Evolutionary conservation across 2,113 vertebrate genomes (phyloP).

Genomic region (Thamnaconus septentrionalis): DNA sequence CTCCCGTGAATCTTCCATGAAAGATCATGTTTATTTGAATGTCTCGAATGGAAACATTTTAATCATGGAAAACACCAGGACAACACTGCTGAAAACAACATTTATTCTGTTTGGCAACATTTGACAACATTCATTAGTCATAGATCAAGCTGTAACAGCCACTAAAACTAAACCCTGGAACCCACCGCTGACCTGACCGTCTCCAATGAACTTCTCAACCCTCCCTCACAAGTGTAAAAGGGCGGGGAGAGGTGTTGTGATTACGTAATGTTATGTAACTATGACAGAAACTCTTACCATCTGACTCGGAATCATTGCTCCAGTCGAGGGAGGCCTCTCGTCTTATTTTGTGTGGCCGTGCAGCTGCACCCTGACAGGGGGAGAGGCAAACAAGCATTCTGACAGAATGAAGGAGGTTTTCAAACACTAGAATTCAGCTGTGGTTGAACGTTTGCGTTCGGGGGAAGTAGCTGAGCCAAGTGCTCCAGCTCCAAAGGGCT

Average conservation of each 20-base stretch:
- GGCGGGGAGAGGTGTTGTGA: constrained; percentile 8
- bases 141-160: too few species aligned
- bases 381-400: constrained; percentile 14
- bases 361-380: constrained; percentile 64
- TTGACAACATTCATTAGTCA: too few species aligned
- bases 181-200: not conserved
- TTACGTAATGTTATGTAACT: constrained; percentile 8
- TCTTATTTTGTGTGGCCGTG: constrained; percentile 71
- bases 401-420: not conserved
- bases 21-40: not conserved
- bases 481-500: too few species aligned
- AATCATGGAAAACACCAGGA: too few species aligned
- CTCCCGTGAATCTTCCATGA: constrained; percentile 3
- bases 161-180: not conserved
- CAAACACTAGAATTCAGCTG: not conserved
- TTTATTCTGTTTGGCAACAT: too few species aligned
- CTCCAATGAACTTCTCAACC: too few species aligned
- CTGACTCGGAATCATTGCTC: constrained; percentile 47
- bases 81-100: too few species aligned
- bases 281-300: constrained; percentile 49
- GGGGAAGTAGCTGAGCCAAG: too few species aligned
- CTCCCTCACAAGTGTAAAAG: too few species aligned
- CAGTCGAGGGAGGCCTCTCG: constrained; percentile 52
- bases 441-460: not conserved
- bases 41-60: too few species aligned